A percentile compares a stretch with the other conserved stretches of the same genome.
Evolutionary conservation across 1,140 invertebrate species (phyloP).

Genomic region (Papilio aristodemus): DNA sequence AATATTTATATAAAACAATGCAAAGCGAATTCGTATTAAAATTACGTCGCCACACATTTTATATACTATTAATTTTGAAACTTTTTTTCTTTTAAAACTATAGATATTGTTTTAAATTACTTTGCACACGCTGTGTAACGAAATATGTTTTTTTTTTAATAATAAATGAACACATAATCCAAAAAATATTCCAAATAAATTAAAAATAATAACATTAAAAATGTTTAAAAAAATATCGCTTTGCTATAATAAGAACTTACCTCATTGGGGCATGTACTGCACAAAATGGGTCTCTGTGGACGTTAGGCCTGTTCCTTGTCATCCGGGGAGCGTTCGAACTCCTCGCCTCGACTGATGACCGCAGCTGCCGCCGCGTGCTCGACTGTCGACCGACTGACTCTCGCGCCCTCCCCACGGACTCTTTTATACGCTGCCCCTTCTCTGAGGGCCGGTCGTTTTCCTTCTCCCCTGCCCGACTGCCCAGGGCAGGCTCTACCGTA

Average conservation of each 20-base stretch:
- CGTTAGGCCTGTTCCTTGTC: not conserved
- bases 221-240: not conserved
- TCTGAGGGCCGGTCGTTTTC: slow-evolving; percentile 38
- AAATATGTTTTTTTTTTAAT: no score
- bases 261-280: not conserved
- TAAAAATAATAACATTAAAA: not conserved
- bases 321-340: not conserved
- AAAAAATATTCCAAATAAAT: not conserved
- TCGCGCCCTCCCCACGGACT: slow-evolving; percentile 56
- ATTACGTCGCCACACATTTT: not conserved
- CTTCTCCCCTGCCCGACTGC: slow-evolving; percentile 24
- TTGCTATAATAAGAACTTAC: slow-evolving; percentile 12
- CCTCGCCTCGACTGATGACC: slow-evolving; percentile 9
- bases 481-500: not conserved
- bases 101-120: no score
- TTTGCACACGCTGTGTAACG: no score
- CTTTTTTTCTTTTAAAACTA: no score
- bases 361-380: slow-evolving; percentile 45
- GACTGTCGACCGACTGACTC: slow-evolving; percentile 64
- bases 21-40: not conserved
- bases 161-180: not conserved
- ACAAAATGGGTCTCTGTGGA: not conserved
- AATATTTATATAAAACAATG: not conserved
- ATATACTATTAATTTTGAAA: not conserved
- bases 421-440: slow-evolving; percentile 70